phyloP scores from a whole-genome alignment of 2,888 invertebrate genomes.

The Mythimna albipuncta region DNA sequence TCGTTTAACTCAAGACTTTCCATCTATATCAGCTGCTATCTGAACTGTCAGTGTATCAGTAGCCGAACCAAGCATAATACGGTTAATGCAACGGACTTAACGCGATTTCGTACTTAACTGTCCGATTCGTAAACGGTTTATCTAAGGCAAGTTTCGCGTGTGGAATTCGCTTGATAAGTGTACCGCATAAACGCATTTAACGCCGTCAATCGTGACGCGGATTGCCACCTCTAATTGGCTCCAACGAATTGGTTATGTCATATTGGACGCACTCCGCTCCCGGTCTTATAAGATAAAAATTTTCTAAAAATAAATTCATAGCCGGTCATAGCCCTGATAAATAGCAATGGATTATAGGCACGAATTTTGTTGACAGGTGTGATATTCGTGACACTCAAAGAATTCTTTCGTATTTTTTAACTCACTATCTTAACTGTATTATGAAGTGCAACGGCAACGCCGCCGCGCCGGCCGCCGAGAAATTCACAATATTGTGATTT shows the following conservation, averaged over 20 bases:
- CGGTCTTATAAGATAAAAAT: slow-evolving; percentile 28
- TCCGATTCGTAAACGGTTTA: slow-evolving; percentile 59
- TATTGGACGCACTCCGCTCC: slow-evolving; percentile 61
- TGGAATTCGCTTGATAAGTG: slow-evolving; percentile 75
- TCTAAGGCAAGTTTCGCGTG: slow-evolving; percentile 57
- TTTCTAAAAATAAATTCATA: slow-evolving; percentile 30
- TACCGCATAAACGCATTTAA: slow-evolving; percentile 74
- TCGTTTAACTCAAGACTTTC: slow-evolving; percentile 19
- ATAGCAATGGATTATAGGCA: slow-evolving; percentile 36
- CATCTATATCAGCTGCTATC: slow-evolving; percentile 32
- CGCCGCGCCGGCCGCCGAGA: too few species aligned
- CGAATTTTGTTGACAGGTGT: slow-evolving; percentile 36
- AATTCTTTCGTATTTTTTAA: slow-evolving; percentile 28
- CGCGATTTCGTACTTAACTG: slow-evolving; percentile 61
- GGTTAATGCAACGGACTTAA: slow-evolving; percentile 62
- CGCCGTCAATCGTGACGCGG: slow-evolving; percentile 71
- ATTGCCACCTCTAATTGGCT: slow-evolving; percentile 71
- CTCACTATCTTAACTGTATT: slow-evolving; percentile 24
- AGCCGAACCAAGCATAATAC: slow-evolving; percentile 58
- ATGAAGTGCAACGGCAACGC: slow-evolving; percentile 9
- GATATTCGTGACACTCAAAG: slow-evolving; percentile 37
- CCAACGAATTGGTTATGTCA: slow-evolving; percentile 78
- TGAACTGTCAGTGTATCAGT: slow-evolving; percentile 49
- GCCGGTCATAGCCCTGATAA: slow-evolving; percentile 47
- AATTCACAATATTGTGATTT: not conserved